Base-by-base conservation (phyloP, 2,113 vertebrate species). In the Cheilinus undulatus region DNA sequence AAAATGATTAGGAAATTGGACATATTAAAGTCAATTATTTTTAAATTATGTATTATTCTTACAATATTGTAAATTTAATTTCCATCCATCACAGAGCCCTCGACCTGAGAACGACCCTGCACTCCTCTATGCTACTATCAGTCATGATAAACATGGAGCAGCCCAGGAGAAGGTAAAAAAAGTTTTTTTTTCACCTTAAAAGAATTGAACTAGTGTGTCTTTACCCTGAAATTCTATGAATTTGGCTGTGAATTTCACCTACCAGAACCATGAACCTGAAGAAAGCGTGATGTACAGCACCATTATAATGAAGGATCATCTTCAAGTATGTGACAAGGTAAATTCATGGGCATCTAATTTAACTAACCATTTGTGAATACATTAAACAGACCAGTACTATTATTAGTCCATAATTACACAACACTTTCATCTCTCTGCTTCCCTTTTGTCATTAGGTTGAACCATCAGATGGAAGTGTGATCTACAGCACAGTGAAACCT, bases 401-500 rank as follows among this genome's bases (percentile, higher is more conserved):
- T 32, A 12, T 52, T 32, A n/a, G 15, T 53, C 38, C 7, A 26
- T 20, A 15, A 34, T 15, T 20, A 45, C 12, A 65, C 1, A 45
- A 27, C 4, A 22, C 38, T 36, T 5, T 30, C 4, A 7, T 50
- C 1, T 51, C 15, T 62, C 19, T 57, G 53, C 26, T 43, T 70
- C 12, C 60, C 45, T 50, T 43, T 24, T 42, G 7, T 58, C 26
- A 1, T 28, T 13, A 85, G 83, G 26, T 22, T 64, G 54, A 63
- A 68, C 36, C 46, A 49, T 5, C n/a, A 48, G 60, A 77, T 1
- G 38, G 5, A 32, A 57, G 42, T 22, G 58, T 70, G 46, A 78
- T 75, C 40, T 78, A 74, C 69, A 80, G 54, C 50, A 77, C 24
- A 14, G 8, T 58, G 1, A 22, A 46, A 75, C 8, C 32, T 10